Base-by-base conservation (phyloP, 2,888 invertebrate genomes). In the Tineola bisselliella region DNA sequence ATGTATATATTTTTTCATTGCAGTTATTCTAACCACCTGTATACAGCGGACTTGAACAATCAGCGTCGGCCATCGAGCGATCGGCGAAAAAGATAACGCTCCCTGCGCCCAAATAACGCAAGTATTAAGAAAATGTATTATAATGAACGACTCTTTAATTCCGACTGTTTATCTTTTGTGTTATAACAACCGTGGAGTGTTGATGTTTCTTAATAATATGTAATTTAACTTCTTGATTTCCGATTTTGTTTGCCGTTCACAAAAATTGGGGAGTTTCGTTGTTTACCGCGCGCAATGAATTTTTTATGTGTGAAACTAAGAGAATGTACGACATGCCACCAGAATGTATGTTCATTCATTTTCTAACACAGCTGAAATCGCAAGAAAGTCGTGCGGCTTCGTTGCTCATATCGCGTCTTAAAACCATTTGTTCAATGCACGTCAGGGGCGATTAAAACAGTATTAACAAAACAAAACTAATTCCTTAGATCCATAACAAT, bases 201-300 rank as follows among this genome's bases (percentile, higher is more conserved):
- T 84, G 84, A 84, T 83, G 84, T 78, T 73, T 76, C 70, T 68
- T 86, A 86, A 87, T 87, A 82, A 84, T 76, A 81, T 82, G 70
- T 82, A 80, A 87, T 87, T 86, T 83, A 72, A 73, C 78, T 80
- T 77, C 76, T 75, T 76, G 78, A 79, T 83, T 80, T 81, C 79
- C 78, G 76, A 79, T 75, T 77, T 67, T 78, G 78, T 81, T 79
- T 80, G 76, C 77, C 77, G 73, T 72, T 58, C 72, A 72, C 71
- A 78, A 80, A 82, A 83, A 80, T 79, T 70, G 70, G 72, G 70
- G 69, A 71, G 25, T 12, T 19, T 56, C 56, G 56, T 19, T 33
- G 15, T 33, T 33, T 33, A 58, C 17, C 6, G 71, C 75, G 75
- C 72, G 72, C 72, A 76, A 70, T 79, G 79, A 73, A 79, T 77